phyloP scores from a whole-genome alignment of 2,888 invertebrate genomes.

The Drosophila subquinaria region DNA sequence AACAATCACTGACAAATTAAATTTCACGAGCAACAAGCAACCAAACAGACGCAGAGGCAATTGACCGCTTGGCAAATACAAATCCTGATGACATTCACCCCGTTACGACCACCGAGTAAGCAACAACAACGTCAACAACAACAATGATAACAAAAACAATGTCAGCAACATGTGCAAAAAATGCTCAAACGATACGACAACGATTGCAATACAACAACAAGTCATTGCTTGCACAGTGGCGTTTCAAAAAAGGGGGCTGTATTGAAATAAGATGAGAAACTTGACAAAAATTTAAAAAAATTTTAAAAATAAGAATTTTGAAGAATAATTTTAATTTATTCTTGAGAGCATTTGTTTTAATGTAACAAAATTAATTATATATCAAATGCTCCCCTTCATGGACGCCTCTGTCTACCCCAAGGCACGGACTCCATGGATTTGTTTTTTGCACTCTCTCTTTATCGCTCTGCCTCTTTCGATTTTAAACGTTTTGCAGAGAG shows the following conservation, averaged over 20 bases:
- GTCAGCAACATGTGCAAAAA: slow-evolving; percentile 64
- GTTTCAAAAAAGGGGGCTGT: background rate
- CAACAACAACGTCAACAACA: slow-evolving; percentile 30
- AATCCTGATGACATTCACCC: slow-evolving; percentile 84
- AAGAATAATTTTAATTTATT: no score
- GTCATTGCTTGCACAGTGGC: slow-evolving; percentile 15
- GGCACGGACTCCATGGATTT: slow-evolving; percentile 10
- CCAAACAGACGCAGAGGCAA: slow-evolving; percentile 69
- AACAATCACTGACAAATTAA: slow-evolving; percentile 60
- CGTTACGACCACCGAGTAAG: slow-evolving; percentile 69
- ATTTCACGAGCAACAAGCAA: slow-evolving; percentile 62
- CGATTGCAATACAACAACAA: slow-evolving; percentile 42
- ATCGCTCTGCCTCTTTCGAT: background rate
- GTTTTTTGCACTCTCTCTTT: background rate
- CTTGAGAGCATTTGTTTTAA: no score
- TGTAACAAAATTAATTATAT: background rate
- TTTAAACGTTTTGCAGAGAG: background rate
- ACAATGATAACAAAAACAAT: slow-evolving; percentile 21
- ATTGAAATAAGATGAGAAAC: background rate
- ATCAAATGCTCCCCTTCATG: background rate
- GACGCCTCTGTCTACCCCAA: slow-evolving; percentile 4
- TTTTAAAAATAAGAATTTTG: no score
- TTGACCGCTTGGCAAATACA: slow-evolving; percentile 74
- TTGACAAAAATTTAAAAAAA: background rate
- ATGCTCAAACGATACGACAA: background rate